phyloP scores from a whole-genome alignment of 2,113 vertebrate species.

The Ranitomeya imitator region DNA sequence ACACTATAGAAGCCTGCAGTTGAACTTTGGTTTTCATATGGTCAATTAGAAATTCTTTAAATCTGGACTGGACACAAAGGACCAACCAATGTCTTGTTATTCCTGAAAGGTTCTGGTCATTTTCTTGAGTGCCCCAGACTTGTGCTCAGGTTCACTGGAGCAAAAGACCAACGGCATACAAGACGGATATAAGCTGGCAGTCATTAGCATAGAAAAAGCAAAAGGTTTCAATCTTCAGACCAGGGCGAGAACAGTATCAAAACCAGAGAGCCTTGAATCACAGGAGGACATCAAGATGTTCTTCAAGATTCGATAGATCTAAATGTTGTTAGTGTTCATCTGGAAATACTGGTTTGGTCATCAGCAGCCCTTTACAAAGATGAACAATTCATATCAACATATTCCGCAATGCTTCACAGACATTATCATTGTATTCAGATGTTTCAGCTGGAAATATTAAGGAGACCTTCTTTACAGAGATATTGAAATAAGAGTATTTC shows the following conservation, averaged over 20 bases:
- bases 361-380: background rate
- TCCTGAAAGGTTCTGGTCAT: background rate
- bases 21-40: background rate
- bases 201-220: background rate
- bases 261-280: background rate
- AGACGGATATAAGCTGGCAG: background rate
- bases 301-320: background rate
- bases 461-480: background rate
- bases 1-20: background rate
- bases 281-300: background rate
- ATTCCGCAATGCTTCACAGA: too few relatives aligned
- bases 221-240: background rate
- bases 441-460: background rate
- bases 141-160: background rate
- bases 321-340: background rate
- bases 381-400: background rate
- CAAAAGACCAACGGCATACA: background rate
- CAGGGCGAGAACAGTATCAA: background rate
- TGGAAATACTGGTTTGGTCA: background rate
- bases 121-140: background rate
- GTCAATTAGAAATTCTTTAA: background rate
- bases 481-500: background rate
- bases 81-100: background rate
- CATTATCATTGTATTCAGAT: background rate
- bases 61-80: background rate